Base-by-base conservation (phyloP, 2,113 vertebrate genomes). In the Hyla sarda region DNA sequence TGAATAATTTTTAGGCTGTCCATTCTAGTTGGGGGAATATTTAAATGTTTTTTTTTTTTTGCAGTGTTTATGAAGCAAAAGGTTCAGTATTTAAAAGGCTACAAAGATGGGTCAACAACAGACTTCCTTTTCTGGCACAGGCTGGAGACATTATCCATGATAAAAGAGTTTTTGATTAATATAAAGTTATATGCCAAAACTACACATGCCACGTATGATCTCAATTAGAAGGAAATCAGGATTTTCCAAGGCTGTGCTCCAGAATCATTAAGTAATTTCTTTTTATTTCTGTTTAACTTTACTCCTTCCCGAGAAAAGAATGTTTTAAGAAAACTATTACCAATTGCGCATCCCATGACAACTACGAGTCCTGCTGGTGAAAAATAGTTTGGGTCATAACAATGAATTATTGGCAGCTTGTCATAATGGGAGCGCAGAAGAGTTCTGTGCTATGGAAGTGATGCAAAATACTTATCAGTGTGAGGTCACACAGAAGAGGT, bases 141-240 rank as follows among this genome's bases (percentile, higher is more conserved):
- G 94, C 88, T 92, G 89, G 92, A 95, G 91, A 94, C 91, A 93
- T 90, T 91, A 93, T 91, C 90, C 92, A 91, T 90, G 89, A 96
- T 95, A 96, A 95, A 94, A 95, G 94, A 89, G 87, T 91, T 93
- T 93, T 94, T 96, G 95, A 96, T 96, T 96, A 95, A 95, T 94
- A 91, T 90, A 93, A 45, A 92, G 89, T 88, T 92, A 93, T 94
- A 93, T 93, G 94, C 93, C 95, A 95, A 93, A 93, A 91, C 90
- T 93, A 92, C 95, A 95, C 93, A 95, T 93, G 95, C 91, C 67
- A 91, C 92, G 94, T 95, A 96, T 96, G 95, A 96, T 95, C 95
- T 95, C 95, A 96, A 96, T 97, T 96, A 96, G 93, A 90, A 88
- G 94, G 95, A 96, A 96, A 95, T 93, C 91, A 90, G n/a, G 91